Evolutionary conservation across 1,140 invertebrate genomes (phyloP), one percentile per base, ranked within the genome.

Genomic region (Elymnias hypermnestra): DNA sequence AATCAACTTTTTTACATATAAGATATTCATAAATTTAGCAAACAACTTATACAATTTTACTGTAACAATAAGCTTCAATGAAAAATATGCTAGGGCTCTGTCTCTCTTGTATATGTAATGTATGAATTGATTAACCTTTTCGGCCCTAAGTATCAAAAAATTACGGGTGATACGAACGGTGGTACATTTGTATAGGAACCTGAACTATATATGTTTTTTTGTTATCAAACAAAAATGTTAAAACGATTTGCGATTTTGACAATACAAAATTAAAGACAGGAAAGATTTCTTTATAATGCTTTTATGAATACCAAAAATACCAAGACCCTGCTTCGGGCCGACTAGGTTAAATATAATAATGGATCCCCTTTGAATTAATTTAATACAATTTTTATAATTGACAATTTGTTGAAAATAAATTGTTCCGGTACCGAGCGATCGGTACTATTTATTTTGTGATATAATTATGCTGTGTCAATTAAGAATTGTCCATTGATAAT

Each of bases 391-490:
- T 12, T 36, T 21, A 42, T 36, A 29, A 48, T 23, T 12, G 39
- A 15, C n/a, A 26, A 38, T 21, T 44, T 22, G 29, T 10, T 47
- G 42, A 46, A 28, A 43, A 51, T 57, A 58, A 58, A 45, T 48
- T 67, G 48, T 66, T 60, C 55, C 57, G 58, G 55, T 73, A 63
- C 40, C 41, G 37, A 55, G 59, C 61, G 47, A 62, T 54, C 61
- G 40, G 63, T 75, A 75, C 47, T 61, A 58, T 65, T 72, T 64
- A 46, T 67, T 76, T 78, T 78, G 78, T 83, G 76, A 81, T 81
- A 78, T 62, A 48, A 65, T 39, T 63, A 69, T 81, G 72, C 78
- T 69, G 75, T 68, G 78, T 79, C 78, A 83, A 77, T 83, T 76
- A 81, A 70, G 73, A 51, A 65, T 72, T 79, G 78, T 81, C 74